phyloP scores from a whole-genome alignment of 2,888 invertebrate species.

The Rhagonycha lutea region DNA sequence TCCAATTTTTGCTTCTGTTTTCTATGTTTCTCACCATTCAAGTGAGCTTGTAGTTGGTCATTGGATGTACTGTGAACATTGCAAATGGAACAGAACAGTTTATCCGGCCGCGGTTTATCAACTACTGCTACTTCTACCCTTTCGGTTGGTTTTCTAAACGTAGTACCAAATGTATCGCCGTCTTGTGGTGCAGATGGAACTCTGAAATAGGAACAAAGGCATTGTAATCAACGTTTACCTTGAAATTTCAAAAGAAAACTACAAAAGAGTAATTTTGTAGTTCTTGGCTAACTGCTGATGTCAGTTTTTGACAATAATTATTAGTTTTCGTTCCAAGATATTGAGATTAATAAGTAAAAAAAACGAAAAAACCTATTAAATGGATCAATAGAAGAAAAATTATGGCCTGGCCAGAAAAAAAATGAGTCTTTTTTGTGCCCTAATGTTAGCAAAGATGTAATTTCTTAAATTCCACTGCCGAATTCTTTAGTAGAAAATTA shows the following conservation, averaged over 20 bases:
- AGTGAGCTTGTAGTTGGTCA: slow-evolving; percentile 65
- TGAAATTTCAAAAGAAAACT: background rate
- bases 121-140: background rate
- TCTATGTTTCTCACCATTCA: slow-evolving; percentile 63
- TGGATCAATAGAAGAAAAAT: too few relatives aligned
- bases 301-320: too few relatives aligned
- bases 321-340: too few relatives aligned
- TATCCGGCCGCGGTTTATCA: background rate
- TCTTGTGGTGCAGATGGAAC: slow-evolving; percentile 27
- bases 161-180: slow-evolving; percentile 46
- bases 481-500: too few relatives aligned
- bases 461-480: too few relatives aligned
- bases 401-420: too few relatives aligned
- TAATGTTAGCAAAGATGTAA: too few relatives aligned
- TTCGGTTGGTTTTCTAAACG: background rate
- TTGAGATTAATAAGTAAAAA: too few relatives aligned
- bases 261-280: background rate
- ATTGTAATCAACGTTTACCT: background rate
- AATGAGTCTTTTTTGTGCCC: too few relatives aligned
- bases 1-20: slow-evolving; percentile 57
- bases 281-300: too few relatives aligned
- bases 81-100: slow-evolving; percentile 48
- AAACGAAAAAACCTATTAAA: too few relatives aligned
- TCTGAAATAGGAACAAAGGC: background rate
- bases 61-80: slow-evolving; percentile 60